A percentile compares a stretch with the other conserved stretches of the same genome.
Evolutionary conservation across 2,113 vertebrate genomes (phyloP).

Genomic region (Pampusana beccarii): DNA sequence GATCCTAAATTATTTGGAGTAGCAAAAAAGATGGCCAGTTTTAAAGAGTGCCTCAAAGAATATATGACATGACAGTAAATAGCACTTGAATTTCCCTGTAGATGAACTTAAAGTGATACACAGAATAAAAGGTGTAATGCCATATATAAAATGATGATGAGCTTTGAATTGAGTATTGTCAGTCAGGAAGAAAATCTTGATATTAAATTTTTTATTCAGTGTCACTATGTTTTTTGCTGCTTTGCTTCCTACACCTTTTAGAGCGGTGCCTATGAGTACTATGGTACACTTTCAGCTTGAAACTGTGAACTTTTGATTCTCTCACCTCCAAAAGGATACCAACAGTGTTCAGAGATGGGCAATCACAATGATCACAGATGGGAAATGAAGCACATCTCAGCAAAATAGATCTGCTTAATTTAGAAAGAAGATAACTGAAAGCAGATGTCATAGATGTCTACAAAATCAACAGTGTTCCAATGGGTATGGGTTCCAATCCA

Average conservation of each 20-base stretch:
- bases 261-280: fast-evolving
- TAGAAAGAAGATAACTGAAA: background rate
- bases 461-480: background rate
- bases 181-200: background rate
- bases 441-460: fast-evolving
- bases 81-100: background rate
- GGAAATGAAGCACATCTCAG: background rate
- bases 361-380: background rate
- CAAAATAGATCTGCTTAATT: background rate
- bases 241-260: background rate
- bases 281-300: background rate
- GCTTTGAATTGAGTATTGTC: background rate
- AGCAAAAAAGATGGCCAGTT: background rate
- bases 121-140: background rate
- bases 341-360: background rate
- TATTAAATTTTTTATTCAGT: background rate
- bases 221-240: background rate
- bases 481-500: background rate
- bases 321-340: background rate
- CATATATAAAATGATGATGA: background rate
- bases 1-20: background rate
- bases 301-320: background rate
- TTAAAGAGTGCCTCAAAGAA: background rate
- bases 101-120: background rate
- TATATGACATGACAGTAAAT: background rate